Evolutionary conservation across 2,113 vertebrate species (phyloP), one percentile per base, ranked within the genome.

Genomic region (Xerus inauris): DNA sequence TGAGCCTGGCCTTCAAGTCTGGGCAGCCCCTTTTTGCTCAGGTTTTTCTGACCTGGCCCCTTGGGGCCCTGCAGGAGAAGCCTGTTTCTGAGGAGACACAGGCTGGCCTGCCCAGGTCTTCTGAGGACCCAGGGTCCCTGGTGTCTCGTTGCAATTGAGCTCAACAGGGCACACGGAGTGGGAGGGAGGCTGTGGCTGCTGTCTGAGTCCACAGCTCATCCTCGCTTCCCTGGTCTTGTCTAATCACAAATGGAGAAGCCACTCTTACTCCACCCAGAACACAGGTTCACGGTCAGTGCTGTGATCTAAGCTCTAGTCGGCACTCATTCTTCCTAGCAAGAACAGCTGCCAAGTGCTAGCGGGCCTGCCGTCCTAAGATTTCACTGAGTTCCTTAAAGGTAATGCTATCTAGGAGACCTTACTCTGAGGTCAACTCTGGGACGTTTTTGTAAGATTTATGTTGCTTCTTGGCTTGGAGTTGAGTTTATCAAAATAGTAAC

Each of bases 401-500:
- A 85, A 91, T 0, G 86, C 81, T 26, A 86, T 19, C 88, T 35
- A 10, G 0, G 57, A 85, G 94, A 82, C 73, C 75, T 85, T 14
- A 3, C 24, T 35, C 2, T 0, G 0, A 71, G 88, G 95, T 73
- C 72, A 86, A 82, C 32, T 54, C 85, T 80, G 88, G 65, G 40
- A 51, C 2, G 28, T 71, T 30, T 4, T 12, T 62, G 47, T 22
- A 28, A 57, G 42, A 40, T 11, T 38, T 17, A 49, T 6, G 9
- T n/a, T 83, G 57, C 12, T 42, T n/a, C 83, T 24, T 38, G 64
- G 80, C 49, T 90, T 54, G 0, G 59, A 69, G 79, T 54, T 59
- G 38, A 64, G 64, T 62, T 92, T 77, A 65, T 49, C 82, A 75
- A 89, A 94, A 80, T 19, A 88, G 79, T 92, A 79, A 85, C 82